Evolutionary conservation across 1,140 invertebrate species (phyloP).

Genomic region (Pissodes strobi): DNA sequence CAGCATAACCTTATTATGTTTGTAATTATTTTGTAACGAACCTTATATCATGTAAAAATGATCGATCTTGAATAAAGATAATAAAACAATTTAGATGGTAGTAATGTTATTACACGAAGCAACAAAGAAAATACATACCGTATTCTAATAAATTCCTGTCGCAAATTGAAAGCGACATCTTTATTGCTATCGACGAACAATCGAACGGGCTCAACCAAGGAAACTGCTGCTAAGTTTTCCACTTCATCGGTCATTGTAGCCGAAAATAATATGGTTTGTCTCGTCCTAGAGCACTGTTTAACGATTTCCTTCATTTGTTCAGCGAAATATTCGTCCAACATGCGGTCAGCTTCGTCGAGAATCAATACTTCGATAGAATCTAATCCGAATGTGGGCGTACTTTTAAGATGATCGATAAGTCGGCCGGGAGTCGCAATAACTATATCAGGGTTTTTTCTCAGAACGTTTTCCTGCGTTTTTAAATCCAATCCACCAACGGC

Average conservation of each 20-base stretch:
- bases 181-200: conserved; percentile 95
- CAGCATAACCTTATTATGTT: no score
- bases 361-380: conserved; percentile 93
- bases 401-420: conserved; percentile 96
- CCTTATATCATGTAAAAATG: no score
- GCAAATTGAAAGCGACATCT: conserved; percentile 91
- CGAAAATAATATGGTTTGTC: conserved; percentile 98
- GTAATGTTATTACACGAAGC: not conserved
- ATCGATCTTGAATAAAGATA: not conserved
- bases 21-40: no score
- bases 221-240: conserved; percentile 79
- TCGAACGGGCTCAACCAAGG: conserved; percentile 88
- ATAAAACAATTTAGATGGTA: not conserved
- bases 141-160: conserved; percentile 93
- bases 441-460: conserved; percentile 91
- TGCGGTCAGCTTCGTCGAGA: conserved; percentile 93
- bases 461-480: conserved; percentile 87
- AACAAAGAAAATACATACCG: conserved; percentile 5
- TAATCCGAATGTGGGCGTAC: conserved; percentile 90
- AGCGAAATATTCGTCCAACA: conserved; percentile 98
- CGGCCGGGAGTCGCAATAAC: conserved; percentile 98
- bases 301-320: conserved; percentile 98
- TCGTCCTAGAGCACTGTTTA: conserved; percentile 83
- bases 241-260: conserved; percentile 99
- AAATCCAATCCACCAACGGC: conserved; percentile 93